Base-by-base conservation (phyloP, 2,113 vertebrate genomes). In the Thunnus thynnus region DNA sequence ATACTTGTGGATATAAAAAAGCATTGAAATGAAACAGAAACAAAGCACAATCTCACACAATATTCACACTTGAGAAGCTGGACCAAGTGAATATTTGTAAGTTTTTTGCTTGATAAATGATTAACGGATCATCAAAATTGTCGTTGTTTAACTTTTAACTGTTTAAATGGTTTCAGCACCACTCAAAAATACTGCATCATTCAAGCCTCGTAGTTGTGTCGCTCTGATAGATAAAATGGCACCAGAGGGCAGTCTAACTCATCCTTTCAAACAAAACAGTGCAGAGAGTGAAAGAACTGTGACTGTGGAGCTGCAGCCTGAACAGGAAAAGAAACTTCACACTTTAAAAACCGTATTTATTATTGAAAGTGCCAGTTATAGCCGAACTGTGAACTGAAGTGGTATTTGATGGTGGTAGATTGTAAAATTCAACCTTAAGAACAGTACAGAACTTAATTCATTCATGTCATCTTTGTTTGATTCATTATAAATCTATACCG, bases 211-310 rank as follows among this genome's bases (percentile, higher is more conserved):
- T 10, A 1, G 27, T 32, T 17, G 5, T 44, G 62, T 27, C 8
- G 3, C 6, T 75, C 0, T 11, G 9, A 17, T 32, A 0, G 27
- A 52, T 22, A 22, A 74, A 18, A 0, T 2, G 50, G 0, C 89
- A 86, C 12, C 76, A 91, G 91, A 68, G 78, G 86, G 88, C 85
- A 65, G 64, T 47, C 11, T 65, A 63, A 52, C 32, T 58, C 48
- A 8, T 50, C 27, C 8, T 68, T 58, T 36, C 4, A 7, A 13
- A 2, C 17, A 1, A 10, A 4, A 16, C 13, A 0, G 13, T 52
- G 63, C 56, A 60, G 14, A 51, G 3, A 20, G 48, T 41, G 1
- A 41, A 41, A n/a, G 16, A 61, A 55, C 16, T 1, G 2, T 3
- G 5, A 16, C 4, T 18, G 8, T 6, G 7, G 36, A 41, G 36